Base-by-base conservation (phyloP, 53 echinoderm and acorn worm genomes). In the Pentamera pediparva region DNA sequence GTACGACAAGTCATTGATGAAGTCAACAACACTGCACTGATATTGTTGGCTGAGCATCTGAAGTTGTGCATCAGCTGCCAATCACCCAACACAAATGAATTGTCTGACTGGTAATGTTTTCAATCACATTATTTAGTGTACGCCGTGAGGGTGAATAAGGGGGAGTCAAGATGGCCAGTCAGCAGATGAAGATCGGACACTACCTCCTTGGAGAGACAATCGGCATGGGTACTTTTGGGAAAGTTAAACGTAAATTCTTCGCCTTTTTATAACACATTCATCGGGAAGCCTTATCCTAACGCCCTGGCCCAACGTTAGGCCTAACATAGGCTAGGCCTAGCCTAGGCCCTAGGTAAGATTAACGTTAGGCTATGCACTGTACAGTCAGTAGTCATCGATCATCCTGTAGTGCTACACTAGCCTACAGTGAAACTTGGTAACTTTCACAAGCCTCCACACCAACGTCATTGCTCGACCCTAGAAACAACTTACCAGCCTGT, bases 161-260 rank as follows among this genome's bases (percentile, higher is more conserved):
- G n/a, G n/a, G n/a, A 9, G 12, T 9, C 58, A 57, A 25, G 13
- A 78, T 83, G 79, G 75, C 78, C 26, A 77, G 69, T 69, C 62
- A 89, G 30, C 89, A 89, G 63, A 91, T 96, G n/a, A 96, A 96
- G 80, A 91, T 96, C 4, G 96, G 96, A 15, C 96, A 96, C 58
- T 96, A 96, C 72, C 57, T 83, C 58, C 78, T 96, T 28, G 96
- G 96, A 20, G 96, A 96, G 56, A 96, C 96, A 38, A 88, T 96
- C 8, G 96, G 96, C 20, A 87, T 96, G 88, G 96, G 96, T 20
- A 96, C 96, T 25, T 96, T 96, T 78, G 96, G 96, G 10, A 96
- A 96, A 88, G 96, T 96, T 32, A 96, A 96, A 80, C 90, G 96
- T 96, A 85, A 88, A 91, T 67, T 15, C 13, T 27, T 10, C 9